Percentiles rank a stretch among this genome's conserved stretches.
Evolutionary conservation across 2,888 invertebrate genomes (phyloP).

Genomic region (Cremastobaeus sp.): DNA sequence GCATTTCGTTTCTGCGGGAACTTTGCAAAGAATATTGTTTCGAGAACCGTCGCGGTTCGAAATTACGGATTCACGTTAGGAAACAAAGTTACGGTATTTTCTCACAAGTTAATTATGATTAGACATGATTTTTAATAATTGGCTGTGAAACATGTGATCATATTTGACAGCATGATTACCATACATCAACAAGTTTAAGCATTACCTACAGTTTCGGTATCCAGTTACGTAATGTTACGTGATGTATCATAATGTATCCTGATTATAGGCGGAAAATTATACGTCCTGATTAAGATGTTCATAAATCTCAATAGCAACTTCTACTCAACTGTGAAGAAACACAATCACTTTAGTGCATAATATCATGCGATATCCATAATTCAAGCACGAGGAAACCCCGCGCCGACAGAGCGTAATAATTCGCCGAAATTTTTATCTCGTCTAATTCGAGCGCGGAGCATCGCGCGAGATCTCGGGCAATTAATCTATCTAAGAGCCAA

Average conservation of each 20-base stretch:
- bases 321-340: slow-evolving; percentile 11
- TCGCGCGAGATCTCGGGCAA: too few species aligned
- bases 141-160: slow-evolving; percentile 17
- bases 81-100: too few species aligned
- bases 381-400: too few species aligned
- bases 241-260: slow-evolving; percentile 35
- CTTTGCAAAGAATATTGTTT: too few species aligned
- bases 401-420: too few species aligned
- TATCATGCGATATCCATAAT: slow-evolving; percentile 2
- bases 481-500: too few species aligned
- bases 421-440: too few species aligned
- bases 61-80: too few species aligned
- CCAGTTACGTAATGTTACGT: slow-evolving; percentile 28
- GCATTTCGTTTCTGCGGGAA: too few species aligned
- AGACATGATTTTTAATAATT: slow-evolving; percentile 16
- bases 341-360: slow-evolving; percentile 1
- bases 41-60: too few species aligned
- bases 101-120: slow-evolving; percentile 26
- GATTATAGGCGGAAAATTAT: slow-evolving; percentile 45
- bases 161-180: slow-evolving; percentile 40
- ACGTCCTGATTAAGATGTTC: slow-evolving; percentile 47
- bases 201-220: slow-evolving; percentile 39
- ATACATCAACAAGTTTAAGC: slow-evolving; percentile 25
- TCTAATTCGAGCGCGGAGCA: too few species aligned
- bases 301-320: slow-evolving; percentile 30